Percentiles rank a stretch among this genome's conserved stretches.
phyloP scores from a whole-genome alignment of 2,113 vertebrate species.

The Crypturellus undulatus region DNA sequence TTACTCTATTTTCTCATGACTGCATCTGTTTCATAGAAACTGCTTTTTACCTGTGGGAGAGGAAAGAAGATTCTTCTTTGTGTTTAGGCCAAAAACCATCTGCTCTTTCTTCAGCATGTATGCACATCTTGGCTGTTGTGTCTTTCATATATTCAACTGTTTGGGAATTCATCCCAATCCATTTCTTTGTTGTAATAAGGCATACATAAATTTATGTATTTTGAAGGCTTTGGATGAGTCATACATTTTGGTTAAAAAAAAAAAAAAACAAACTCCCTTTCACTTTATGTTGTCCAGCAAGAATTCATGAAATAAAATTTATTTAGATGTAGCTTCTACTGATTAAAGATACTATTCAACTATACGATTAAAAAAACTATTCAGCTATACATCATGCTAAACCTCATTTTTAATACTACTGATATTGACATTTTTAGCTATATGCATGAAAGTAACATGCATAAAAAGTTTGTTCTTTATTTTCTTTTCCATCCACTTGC shows the following conservation, averaged over 20 bases:
- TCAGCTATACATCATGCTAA: constrained; percentile 6
- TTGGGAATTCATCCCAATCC: background rate
- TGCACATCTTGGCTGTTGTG: background rate
- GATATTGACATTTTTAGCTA: background rate
- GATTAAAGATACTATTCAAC: constrained; percentile 22
- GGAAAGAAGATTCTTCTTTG: background rate
- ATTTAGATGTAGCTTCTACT: constrained; percentile 26
- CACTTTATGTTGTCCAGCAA: constrained; percentile 31
- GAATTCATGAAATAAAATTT: constrained; percentile 52
- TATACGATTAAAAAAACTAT: constrained; percentile 25
- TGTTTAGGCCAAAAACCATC: background rate
- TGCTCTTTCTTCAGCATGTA: background rate
- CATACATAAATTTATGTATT: constrained; percentile 29
- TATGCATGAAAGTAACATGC: constrained; percentile 4
- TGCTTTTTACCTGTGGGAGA: background rate
- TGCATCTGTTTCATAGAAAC: background rate
- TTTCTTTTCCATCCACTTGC: background rate
- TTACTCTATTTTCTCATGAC: background rate
- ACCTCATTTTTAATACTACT: background rate
- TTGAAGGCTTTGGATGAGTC: constrained; percentile 15
- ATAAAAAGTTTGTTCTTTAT: background rate
- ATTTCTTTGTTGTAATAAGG: constrained; percentile 26
- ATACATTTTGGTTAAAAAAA: constrained; percentile 21
- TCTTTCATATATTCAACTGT: background rate
- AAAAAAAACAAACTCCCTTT: background rate